phyloP scores from a whole-genome alignment of 1,140 invertebrate species.

The Orchestia grillus region DNA sequence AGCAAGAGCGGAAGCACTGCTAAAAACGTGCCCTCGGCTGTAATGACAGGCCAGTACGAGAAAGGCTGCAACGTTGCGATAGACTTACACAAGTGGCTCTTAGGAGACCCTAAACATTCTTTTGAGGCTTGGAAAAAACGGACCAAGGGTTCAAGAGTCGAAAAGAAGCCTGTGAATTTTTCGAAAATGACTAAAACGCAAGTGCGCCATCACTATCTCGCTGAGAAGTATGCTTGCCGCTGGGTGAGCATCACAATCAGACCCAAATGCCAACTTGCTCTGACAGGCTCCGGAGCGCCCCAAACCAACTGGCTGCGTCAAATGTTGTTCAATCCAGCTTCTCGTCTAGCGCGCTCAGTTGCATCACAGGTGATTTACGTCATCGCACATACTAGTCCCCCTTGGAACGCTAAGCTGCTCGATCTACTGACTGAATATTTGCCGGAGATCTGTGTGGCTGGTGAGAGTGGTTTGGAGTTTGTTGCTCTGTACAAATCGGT shows the following conservation, averaged over 20 bases:
- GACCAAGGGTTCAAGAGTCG: slow-evolving; percentile 25
- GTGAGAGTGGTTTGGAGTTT: slow-evolving; percentile 94
- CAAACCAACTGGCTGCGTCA: slow-evolving; percentile 81
- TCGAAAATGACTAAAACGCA: slow-evolving; percentile 70
- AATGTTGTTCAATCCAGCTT: slow-evolving; percentile 92
- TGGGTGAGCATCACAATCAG: slow-evolving; percentile 72
- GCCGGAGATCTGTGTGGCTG: slow-evolving; percentile 84
- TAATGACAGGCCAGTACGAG: slow-evolving; percentile 48
- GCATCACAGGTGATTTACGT: slow-evolving; percentile 85
- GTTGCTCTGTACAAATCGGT: slow-evolving; percentile 87
- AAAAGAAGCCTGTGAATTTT: slow-evolving; percentile 35
- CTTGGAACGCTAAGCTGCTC: slow-evolving; percentile 76
- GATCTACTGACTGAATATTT: slow-evolving; percentile 90
- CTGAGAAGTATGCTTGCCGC: slow-evolving; percentile 81
- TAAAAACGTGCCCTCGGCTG: not conserved
- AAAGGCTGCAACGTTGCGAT: slow-evolving; percentile 60
- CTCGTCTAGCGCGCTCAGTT: slow-evolving; percentile 86
- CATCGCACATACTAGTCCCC: slow-evolving; percentile 20
- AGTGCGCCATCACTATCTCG: slow-evolving; percentile 77
- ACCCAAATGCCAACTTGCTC: slow-evolving; percentile 71
- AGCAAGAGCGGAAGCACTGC: not conserved
- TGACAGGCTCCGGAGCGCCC: slow-evolving; percentile 75
- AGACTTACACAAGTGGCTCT: slow-evolving; percentile 76
- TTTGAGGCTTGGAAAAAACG: slow-evolving; percentile 80
- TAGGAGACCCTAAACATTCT: slow-evolving; percentile 80